Evolutionary conservation across 2,113 vertebrate genomes (phyloP).

Genomic region (Actenoides lindsayi): DNA sequence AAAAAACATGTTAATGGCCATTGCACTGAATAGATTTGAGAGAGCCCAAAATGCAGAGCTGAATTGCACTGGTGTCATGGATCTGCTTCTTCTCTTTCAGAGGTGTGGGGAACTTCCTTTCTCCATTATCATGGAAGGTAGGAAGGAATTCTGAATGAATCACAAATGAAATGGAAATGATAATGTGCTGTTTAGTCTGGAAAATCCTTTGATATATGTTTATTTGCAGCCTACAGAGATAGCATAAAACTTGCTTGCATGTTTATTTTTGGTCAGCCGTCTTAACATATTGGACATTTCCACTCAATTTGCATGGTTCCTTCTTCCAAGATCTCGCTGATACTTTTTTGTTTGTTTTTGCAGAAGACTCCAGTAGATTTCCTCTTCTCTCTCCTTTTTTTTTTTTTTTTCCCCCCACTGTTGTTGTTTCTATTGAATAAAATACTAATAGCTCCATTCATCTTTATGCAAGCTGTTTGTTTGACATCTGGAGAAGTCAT

Average conservation of each 20-base stretch:
- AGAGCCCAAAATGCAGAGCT: neutral
- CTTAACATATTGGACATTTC: neutral
- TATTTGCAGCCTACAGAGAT: neutral
- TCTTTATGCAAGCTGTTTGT: neutral
- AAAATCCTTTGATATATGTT: neutral
- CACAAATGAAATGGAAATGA: neutral
- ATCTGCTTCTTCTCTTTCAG: neutral
- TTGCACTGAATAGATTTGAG: neutral
- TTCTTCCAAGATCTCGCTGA: neutral
- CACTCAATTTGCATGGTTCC: rapidly evolving
- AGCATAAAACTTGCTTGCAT: neutral
- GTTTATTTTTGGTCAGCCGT: neutral
- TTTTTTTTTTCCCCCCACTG: neutral
- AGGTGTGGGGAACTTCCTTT: neutral
- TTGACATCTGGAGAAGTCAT: neutral
- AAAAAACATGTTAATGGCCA: neutral
- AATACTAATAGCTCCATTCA: neutral
- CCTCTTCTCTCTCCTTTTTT: neutral
- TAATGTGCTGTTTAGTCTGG: neutral
- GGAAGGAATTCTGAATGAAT: neutral
- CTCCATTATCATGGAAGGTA: neutral
- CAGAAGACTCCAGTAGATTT: neutral
- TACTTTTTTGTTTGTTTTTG: neutral
- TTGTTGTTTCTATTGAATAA: neutral
- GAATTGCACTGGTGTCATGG: neutral